phyloP scores from a whole-genome alignment of 2,797 vertebrate species.

The Glyptemys insculpta region DNA sequence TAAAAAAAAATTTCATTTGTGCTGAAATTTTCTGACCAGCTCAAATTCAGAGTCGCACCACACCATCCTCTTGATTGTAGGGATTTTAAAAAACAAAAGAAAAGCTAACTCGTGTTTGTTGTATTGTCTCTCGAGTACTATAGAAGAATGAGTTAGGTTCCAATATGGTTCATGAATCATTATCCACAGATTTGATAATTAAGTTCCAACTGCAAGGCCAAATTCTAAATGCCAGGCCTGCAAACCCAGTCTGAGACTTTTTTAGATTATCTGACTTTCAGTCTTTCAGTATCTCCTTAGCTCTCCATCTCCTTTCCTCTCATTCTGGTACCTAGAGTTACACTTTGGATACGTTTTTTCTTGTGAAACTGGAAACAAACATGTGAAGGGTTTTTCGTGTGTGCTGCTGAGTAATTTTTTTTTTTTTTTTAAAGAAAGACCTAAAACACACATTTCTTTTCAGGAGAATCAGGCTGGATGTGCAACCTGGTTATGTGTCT shows the following conservation, averaged over 20 bases:
- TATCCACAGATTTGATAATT: not conserved
- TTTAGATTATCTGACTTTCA: not conserved
- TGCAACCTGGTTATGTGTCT: no score
- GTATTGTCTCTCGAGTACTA: not conserved
- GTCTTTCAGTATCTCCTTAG: not conserved
- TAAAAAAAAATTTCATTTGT: not conserved
- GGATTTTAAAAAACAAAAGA: not conserved
- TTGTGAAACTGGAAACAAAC: not conserved
- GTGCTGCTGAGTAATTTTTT: not conserved
- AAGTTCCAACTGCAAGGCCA: not conserved
- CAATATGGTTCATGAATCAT: not conserved
- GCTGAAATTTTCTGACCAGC: not conserved
- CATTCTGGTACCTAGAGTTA: not conserved
- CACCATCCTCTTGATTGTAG: not conserved
- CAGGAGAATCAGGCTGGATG: not conserved
- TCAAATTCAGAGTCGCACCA: not conserved
- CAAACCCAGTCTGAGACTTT: not conserved
- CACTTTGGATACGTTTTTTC: not conserved
- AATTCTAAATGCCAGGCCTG: not conserved
- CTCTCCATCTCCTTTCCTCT: not conserved
- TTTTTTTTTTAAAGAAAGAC: not conserved
- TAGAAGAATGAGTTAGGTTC: not conserved
- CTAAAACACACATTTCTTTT: fast-evolving
- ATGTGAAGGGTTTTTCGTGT: not conserved
- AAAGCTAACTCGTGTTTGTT: not conserved